These are phyloP conservation scores for Scaptomyza caliginosa DNA, from an alignment of 2,888 invertebrate genomes.

Conservation along the genomic window DNA sequence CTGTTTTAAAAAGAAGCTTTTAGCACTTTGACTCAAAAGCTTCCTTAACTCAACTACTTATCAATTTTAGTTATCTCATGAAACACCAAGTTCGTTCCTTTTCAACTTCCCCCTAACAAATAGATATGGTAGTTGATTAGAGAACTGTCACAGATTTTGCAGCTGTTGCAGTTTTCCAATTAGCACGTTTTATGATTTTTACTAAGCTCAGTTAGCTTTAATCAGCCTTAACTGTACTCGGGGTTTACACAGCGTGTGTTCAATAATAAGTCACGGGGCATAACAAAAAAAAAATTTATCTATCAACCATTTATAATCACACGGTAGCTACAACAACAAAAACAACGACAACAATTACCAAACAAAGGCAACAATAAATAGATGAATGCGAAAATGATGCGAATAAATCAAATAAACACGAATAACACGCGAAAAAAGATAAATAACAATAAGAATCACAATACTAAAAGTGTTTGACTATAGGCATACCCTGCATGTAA, in stretches of 20 bases:
- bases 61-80: not conserved
- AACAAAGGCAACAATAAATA: constrained; percentile 11
- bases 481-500: not conserved
- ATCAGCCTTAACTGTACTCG: constrained; percentile 3
- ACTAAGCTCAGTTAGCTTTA: constrained; percentile 15
- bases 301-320: constrained; percentile 15
- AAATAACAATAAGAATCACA: not conserved
- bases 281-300: constrained; percentile 8
- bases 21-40: too few relatives aligned
- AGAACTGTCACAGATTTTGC: not conserved
- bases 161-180: constrained; percentile 6
- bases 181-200: constrained; percentile 12
- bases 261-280: constrained; percentile 26
- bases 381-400: constrained; percentile 26
- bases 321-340: not conserved
- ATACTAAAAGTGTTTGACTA: not conserved
- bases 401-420: constrained; percentile 40
- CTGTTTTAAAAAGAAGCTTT: too few relatives aligned
- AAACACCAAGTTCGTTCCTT: not conserved
- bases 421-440: constrained; percentile 22
- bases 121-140: not conserved
- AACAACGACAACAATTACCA: not conserved
- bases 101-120: constrained; percentile 1
- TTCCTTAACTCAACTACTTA: too few relatives aligned
- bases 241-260: not conserved